Evolutionary conservation across 2,113 vertebrate species (phyloP).

Genomic region (Rhinolophus ferrumequinum): DNA sequence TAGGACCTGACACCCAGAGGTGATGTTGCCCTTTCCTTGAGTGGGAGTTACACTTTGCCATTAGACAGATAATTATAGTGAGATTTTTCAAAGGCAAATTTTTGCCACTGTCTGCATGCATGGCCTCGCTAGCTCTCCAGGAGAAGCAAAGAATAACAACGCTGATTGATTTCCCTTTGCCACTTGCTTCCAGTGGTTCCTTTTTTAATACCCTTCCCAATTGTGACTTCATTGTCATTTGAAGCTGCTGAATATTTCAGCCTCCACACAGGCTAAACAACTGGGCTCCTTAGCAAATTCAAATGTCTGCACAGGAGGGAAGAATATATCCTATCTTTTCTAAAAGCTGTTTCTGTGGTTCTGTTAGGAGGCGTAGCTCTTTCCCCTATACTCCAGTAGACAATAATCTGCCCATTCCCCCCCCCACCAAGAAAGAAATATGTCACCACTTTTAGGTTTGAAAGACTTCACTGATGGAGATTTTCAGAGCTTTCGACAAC

Average conservation of each 20-base stretch:
- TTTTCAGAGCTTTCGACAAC: slow-evolving; percentile 70
- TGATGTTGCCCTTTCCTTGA: slow-evolving; percentile 64
- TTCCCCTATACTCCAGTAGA: slow-evolving; percentile 77
- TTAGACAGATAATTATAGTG: slow-evolving; percentile 68
- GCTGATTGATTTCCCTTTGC: slow-evolving; percentile 84
- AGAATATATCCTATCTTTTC: slow-evolving; percentile 79
- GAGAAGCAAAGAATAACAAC: slow-evolving; percentile 77
- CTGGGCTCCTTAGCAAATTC: slow-evolving; percentile 81
- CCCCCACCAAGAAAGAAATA: neutral
- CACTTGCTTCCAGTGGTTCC: slow-evolving; percentile 79
- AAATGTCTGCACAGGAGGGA: slow-evolving; percentile 81
- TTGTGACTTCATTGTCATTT: slow-evolving; percentile 80
- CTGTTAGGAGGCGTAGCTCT: slow-evolving; percentile 78
- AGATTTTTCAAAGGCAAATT: slow-evolving; percentile 74
- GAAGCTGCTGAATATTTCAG: slow-evolving; percentile 79
- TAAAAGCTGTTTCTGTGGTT: slow-evolving; percentile 81
- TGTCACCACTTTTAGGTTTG: too few relatives aligned
- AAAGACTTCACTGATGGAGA: slow-evolving; percentile 72
- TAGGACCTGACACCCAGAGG: slow-evolving; percentile 63
- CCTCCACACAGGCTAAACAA: slow-evolving; percentile 75
- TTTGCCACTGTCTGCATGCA: slow-evolving; percentile 61
- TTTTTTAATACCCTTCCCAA: slow-evolving; percentile 75
- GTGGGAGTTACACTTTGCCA: slow-evolving; percentile 40
- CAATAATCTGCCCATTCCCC: slow-evolving; percentile 69
- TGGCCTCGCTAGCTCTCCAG: slow-evolving; percentile 67